Percentiles rank a stretch among this genome's conserved stretches.
Conservation (phyloP, 2,797 vertebrate species). For the Sebastes hopkinsi region DNA sequence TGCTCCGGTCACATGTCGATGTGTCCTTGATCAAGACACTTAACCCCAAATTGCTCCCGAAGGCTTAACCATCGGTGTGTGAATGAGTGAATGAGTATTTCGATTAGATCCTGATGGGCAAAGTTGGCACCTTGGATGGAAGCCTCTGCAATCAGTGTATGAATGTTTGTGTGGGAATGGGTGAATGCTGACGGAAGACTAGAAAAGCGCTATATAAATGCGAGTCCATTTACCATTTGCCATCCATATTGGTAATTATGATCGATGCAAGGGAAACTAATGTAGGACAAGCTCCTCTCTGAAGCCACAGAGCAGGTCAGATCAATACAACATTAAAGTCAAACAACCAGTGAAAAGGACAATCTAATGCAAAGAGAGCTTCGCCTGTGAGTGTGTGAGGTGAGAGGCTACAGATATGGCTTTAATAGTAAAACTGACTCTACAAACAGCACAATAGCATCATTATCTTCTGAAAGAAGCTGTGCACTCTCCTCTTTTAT, state of each 20-base stretch:
- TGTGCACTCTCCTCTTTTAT: background rate
- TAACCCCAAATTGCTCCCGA: too few relatives aligned
- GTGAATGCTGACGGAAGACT: too few relatives aligned
- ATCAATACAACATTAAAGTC: constrained; percentile 35
- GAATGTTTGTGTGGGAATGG: too few relatives aligned
- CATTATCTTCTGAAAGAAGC: background rate
- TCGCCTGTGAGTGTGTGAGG: background rate
- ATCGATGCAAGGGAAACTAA: background rate
- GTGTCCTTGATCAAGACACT: too few relatives aligned
- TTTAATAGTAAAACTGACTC: background rate
- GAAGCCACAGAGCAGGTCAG: background rate
- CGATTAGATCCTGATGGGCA: too few relatives aligned
- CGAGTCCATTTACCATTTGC: too few relatives aligned
- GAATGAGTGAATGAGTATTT: too few relatives aligned
- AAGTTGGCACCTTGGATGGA: too few relatives aligned
- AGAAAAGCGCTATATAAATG: too few relatives aligned
- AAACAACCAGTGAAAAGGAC: background rate
- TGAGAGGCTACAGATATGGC: background rate
- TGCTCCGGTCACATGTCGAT: too few relatives aligned
- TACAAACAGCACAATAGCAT: background rate
- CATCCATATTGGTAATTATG: background rate
- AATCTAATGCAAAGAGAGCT: background rate
- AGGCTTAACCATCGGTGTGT: too few relatives aligned
- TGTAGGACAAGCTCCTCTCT: background rate
- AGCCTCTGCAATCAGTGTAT: too few relatives aligned